Evolutionary conservation across 2,888 invertebrate species (phyloP), one percentile per base, ranked within the genome.

Genomic region (Euproctis similis): DNA sequence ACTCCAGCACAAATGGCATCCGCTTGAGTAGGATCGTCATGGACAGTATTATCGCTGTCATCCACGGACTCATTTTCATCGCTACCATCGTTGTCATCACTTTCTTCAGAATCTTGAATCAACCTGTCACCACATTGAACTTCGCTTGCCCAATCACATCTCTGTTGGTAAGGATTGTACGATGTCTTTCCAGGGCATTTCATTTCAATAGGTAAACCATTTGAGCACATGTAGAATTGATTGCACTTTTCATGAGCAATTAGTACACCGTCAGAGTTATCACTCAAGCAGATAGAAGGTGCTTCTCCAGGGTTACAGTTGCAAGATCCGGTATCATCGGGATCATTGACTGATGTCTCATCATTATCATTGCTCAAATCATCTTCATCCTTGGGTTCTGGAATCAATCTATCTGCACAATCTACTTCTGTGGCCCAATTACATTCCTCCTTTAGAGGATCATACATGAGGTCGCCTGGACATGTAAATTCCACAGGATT

Each of bases 181-280:
- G 51, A 11, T 1, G 54, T 39, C 20, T 20, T 33, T 2, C 20
- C 17, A 2, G 31, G 28, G 23, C 63, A 63, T 12, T 17, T 24
- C 2, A 43, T 31, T 1, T 43, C 31, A 6, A 57, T 37, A 1
- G 59, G 54, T 3, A 31, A 25, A n/a, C 50, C 54, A 8, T 46
- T 23, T 2, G 26, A 12, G 12, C 60, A 59, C 12, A 35, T 30
- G 13, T 53, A 63, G 31, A 53, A 63, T 26, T 59, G 44, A 25
- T 56, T 43, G 26, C 63, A 63, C 22, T 53, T 45, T 30, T 62
- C 60, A 28, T 60, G 62, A 12, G 59, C 59, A 8, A 60, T 24
- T 1, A 53, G 27, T 3, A 34, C 28, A 6, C 55, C 56, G 8
- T 53, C 24, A 4, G 59, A 58, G 9, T 31, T 40, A 28, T 37